Conservation (phyloP, 2,888 invertebrate species). For the Digitonthophagus gazella region DNA sequence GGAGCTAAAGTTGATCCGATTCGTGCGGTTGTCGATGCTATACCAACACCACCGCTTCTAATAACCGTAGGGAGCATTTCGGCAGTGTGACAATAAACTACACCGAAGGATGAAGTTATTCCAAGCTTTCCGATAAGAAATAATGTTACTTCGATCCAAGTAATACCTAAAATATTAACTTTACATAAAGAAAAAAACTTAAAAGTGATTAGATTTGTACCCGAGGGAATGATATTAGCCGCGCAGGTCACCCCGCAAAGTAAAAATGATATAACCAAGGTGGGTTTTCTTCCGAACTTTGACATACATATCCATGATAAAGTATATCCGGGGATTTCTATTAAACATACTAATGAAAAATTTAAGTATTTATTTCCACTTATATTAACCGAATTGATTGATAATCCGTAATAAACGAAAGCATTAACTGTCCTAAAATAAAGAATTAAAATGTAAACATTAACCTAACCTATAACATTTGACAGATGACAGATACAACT, state of each 20-base stretch:
- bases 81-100: constrained; percentile 62
- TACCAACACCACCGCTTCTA: constrained; percentile 60
- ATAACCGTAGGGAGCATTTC: constrained; percentile 57
- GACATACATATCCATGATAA: constrained; percentile 56
- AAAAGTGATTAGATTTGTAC: neutral
- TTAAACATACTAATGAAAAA: constrained; percentile 61
- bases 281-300: constrained; percentile 54
- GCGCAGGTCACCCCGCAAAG: constrained; percentile 57
- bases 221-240: constrained; percentile 32
- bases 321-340: constrained; percentile 62
- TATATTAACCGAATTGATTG: constrained; percentile 63
- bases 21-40: constrained; percentile 59
- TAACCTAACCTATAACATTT: too few species aligned
- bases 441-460: neutral
- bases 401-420: constrained; percentile 68
- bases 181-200: constrained; percentile 5
- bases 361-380: constrained; percentile 68
- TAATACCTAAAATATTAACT: constrained; percentile 46
- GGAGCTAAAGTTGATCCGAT: constrained; percentile 63
- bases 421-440: constrained; percentile 60
- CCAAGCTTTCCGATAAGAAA: constrained; percentile 64
- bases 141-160: constrained; percentile 57
- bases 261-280: constrained; percentile 55
- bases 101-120: constrained; percentile 62
- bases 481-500: too few species aligned